Evolutionary conservation across 2,888 invertebrate species (phyloP).

Genomic region (Drosophila antonietae): DNA sequence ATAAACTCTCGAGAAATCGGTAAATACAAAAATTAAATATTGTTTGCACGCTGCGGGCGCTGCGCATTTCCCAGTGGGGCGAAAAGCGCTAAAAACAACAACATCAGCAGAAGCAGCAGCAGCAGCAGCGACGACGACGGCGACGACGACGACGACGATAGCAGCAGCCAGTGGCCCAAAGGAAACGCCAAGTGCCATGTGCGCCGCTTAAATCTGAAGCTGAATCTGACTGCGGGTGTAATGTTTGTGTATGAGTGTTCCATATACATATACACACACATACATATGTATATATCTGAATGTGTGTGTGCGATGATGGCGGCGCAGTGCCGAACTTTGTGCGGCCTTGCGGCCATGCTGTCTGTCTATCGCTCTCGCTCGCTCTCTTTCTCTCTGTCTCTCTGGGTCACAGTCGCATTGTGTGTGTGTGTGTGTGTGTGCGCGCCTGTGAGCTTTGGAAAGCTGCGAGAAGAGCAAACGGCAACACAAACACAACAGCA

Average conservation of each 20-base stretch:
- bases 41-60: constrained; percentile 69
- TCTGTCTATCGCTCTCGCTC: constrained; percentile 31
- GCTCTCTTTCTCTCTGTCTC: constrained; percentile 19
- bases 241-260: constrained; percentile 17
- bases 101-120: constrained; percentile 19
- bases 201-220: constrained; percentile 61
- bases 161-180: constrained; percentile 47
- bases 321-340: constrained; percentile 43
- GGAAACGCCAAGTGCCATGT: constrained; percentile 75
- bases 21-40: constrained; percentile 47
- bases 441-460: constrained; percentile 51
- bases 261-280: background rate
- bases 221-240: constrained; percentile 51
- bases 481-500: constrained; percentile 51
- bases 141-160: background rate
- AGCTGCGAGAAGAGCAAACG: constrained; percentile 55
- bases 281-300: background rate
- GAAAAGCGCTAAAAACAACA: constrained; percentile 52
- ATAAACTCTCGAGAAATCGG: constrained; percentile 40
- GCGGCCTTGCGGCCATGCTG: constrained; percentile 66
- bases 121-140: constrained; percentile 1
- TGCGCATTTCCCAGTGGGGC: constrained; percentile 70
- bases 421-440: constrained; percentile 23
- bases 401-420: constrained; percentile 12
- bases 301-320: constrained; percentile 28